Conservation (phyloP, 2,797 vertebrate genomes). For the Hippoglossus hippoglossus region DNA sequence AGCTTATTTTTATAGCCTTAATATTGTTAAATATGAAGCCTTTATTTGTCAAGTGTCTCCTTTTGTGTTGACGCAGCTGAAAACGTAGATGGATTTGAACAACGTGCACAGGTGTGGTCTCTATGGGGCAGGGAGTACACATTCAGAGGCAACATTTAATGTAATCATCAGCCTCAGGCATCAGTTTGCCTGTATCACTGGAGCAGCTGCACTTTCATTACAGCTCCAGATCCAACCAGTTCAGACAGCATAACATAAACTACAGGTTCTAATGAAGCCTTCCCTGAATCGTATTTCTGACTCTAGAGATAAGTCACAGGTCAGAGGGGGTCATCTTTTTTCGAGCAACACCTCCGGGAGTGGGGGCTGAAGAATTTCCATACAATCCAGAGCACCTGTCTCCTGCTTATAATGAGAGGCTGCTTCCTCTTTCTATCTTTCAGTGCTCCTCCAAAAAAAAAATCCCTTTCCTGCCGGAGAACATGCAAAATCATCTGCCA, state of each 20-base stretch:
- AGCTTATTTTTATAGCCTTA: too few relatives aligned
- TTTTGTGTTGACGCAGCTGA: too few relatives aligned
- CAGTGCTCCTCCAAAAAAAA: conserved; percentile 1
- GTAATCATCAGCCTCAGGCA: not conserved
- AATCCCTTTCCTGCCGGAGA: conserved; percentile 6
- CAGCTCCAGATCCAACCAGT: too few relatives aligned
- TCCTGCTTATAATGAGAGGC: conserved; percentile 25
- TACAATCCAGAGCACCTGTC: conserved; percentile 9
- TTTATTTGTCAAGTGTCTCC: too few relatives aligned
- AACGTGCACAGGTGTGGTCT: too few relatives aligned
- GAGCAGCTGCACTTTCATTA: not conserved
- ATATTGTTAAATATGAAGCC: too few relatives aligned
- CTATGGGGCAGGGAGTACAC: too few relatives aligned
- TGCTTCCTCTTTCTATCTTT: conserved; percentile 14
- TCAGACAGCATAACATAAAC: not conserved
- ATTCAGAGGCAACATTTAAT: not conserved
- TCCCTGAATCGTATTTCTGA: conserved; percentile 23
- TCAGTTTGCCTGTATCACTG: not conserved
- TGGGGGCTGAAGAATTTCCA: conserved; percentile 19
- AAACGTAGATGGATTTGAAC: too few relatives aligned
- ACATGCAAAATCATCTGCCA: conserved; percentile 19
- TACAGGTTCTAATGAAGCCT: conserved; percentile 18
- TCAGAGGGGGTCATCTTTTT: conserved; percentile 21
- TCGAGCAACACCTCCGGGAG: conserved; percentile 21
- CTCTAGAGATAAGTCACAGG: conserved; percentile 14